Evolutionary conservation across 2,797 vertebrate genomes (phyloP), one percentile per base, ranked within the genome.

Genomic region (Crypturellus tataupa): DNA sequence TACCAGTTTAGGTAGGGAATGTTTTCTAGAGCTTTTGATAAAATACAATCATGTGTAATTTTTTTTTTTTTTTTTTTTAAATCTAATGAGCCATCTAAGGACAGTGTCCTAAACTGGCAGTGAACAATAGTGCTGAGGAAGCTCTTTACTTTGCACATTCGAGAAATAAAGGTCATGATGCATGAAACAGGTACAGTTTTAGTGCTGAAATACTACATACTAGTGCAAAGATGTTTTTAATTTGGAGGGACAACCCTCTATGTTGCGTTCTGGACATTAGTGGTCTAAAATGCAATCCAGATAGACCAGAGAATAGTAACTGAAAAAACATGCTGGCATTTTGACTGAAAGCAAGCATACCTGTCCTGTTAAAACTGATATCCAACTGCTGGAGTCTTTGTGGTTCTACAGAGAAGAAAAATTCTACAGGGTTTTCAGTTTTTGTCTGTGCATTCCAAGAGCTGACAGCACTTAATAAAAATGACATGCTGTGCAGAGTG

Each of bases 401-500:
- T 75, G 49, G 53, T 24, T 89, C 62, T 77, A n/a, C 16, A 42
- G 76, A 77, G 75, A 68, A 33, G 35, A 80, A 78, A 80, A 91
- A 91, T 80, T 67, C 88, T 80, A 2, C 59, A 44, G 84, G 64
- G 58, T 77, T 93, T 85, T 89, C 68, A 60, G 0, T 92, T 87
- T 88, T 82, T 71, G 64, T 78, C 47, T 73, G 68, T 4, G 2
- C 87, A 21, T 76, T 42, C 49, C 37, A 10, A 68, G 89, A 87
- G 81, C 76, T 85, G 94, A 89, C 91, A 93, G 89, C 93, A 31
- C 62, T 71, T 78, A 68, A 83, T 89, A 82, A 87, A 90, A 85
- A 68, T 71, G 56, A 60, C 86, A 67, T 2, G 79, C 27, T 82
- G 60, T 91, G 39, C 39, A 60, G 72, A 58, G 65, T 85, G 94